These are phyloP conservation scores for Myotis yumanensis DNA, from an alignment of 2,113 vertebrate species.

Conservation along the genomic window DNA sequence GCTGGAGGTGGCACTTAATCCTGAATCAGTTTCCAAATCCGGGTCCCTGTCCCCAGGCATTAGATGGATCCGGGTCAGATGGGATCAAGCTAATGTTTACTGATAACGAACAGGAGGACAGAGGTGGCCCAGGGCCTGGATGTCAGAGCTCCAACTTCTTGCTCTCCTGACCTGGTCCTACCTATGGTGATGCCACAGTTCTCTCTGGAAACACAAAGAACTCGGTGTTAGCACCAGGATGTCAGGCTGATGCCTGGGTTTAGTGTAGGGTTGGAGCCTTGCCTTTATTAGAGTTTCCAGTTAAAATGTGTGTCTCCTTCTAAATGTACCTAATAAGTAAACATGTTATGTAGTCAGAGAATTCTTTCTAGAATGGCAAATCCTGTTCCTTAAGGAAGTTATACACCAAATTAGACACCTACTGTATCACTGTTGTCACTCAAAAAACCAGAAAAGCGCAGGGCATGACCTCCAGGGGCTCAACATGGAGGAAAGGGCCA, in stretches of 20 bases:
- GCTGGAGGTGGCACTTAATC: no score
- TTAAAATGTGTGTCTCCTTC: background rate
- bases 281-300: background rate
- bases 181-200: background rate
- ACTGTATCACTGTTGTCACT: background rate
- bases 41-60: no score
- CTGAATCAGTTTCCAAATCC: no score
- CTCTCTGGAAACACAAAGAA: background rate
- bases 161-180: background rate
- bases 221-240: background rate
- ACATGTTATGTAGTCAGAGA: background rate
- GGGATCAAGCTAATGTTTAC: no score
- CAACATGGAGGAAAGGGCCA: background rate
- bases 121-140: no score
- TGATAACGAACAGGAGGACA: no score
- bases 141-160: no score
- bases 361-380: background rate
- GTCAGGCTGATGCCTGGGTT: background rate
- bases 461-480: background rate
- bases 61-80: no score
- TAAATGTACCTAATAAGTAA: no score
- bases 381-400: background rate
- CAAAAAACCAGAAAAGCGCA: background rate
- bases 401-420: background rate
- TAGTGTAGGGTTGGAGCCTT: background rate